phyloP scores from a whole-genome alignment of 2,113 vertebrate species.

The Bolborhynchus lineola region DNA sequence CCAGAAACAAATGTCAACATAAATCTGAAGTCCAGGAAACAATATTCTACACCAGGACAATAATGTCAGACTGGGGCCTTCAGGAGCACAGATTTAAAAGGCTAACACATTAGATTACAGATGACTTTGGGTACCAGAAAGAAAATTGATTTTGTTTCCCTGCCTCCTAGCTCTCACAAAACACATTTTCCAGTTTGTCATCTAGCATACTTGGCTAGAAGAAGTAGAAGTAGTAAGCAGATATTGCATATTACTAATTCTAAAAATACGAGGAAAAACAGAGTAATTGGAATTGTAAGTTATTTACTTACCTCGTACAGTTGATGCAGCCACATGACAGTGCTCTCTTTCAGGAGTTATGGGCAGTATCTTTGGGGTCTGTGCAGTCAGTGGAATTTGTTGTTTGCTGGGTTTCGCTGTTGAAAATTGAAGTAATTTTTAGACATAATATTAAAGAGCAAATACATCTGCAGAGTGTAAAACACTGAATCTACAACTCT shows the following conservation, averaged over 20 bases:
- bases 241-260: neutral
- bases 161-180: neutral
- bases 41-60: neutral
- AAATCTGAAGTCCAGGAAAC: neutral
- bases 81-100: neutral
- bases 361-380: neutral
- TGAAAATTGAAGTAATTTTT: slow-evolving; percentile 16
- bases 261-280: neutral
- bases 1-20: neutral
- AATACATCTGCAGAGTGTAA: neutral
- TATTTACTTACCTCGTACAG: neutral
- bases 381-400: neutral
- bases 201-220: neutral
- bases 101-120: neutral
- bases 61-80: neutral
- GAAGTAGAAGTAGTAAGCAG: neutral
- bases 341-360: slow-evolving; percentile 61
- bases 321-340: neutral
- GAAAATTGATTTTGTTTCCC: slow-evolving; percentile 38
- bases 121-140: neutral
- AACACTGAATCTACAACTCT: neutral
- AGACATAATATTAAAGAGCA: neutral
- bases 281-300: neutral
- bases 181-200: neutral
- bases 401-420: neutral